phyloP scores from a whole-genome alignment of 1,140 invertebrate genomes.

The Monomorium pharaonis region DNA sequence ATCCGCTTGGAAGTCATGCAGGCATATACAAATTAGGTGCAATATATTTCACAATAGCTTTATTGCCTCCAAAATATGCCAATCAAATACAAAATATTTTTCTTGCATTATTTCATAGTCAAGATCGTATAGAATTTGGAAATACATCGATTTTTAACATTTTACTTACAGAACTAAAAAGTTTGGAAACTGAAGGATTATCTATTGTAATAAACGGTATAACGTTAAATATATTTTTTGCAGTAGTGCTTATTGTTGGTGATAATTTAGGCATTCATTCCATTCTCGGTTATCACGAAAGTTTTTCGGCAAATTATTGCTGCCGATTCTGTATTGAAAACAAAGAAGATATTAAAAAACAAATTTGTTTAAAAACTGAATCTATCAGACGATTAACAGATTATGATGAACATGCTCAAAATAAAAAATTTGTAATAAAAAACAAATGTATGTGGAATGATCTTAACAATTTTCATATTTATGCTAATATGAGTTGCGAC shows the following conservation, averaged over 20 bases:
- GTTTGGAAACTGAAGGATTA: constrained; percentile 1
- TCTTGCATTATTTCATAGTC: not conserved
- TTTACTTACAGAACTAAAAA: constrained; percentile 5
- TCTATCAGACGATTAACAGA: not conserved
- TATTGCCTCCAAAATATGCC: constrained; percentile 34
- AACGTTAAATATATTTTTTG: constrained; percentile 1
- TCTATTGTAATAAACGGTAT: not conserved
- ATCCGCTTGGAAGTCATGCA: constrained; percentile 65
- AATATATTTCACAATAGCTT: constrained; percentile 62
- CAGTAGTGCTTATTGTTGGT: not conserved
- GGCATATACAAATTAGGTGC: constrained; percentile 59
- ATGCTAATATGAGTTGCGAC: not conserved
- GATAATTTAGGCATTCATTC: constrained; percentile 6
- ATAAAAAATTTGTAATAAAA: not conserved
- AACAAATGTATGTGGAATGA: not conserved
- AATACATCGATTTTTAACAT: not conserved
- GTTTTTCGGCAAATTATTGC: constrained; percentile 3
- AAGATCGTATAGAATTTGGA: not conserved
- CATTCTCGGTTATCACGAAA: not conserved
- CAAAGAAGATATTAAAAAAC: constrained; percentile 7
- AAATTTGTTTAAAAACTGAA: not conserved
- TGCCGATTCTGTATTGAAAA: not conserved
- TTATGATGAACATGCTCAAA: not conserved
- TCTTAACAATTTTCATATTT: constrained; percentile 3
- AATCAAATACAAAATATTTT: constrained; percentile 23